Conservation (phyloP, 2,888 invertebrate genomes). For the Campoplex nolae region DNA sequence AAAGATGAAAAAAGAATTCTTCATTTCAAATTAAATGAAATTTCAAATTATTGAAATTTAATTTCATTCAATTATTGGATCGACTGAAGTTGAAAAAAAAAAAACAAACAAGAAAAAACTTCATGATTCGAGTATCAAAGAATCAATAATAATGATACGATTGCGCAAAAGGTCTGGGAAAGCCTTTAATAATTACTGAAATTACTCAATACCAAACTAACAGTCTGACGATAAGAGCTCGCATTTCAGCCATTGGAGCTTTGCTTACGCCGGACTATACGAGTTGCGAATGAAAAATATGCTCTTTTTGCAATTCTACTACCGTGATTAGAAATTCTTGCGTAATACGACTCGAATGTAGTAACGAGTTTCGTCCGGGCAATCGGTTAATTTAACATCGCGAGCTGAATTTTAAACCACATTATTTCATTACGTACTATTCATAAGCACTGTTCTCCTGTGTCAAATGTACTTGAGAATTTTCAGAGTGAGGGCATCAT, state of each 20-base stretch:
- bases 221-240: neutral
- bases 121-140: too few relatives aligned
- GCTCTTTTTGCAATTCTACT: constrained; percentile 16
- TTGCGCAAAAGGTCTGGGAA: neutral
- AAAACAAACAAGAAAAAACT: too few relatives aligned
- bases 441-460: neutral
- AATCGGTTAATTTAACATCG: constrained; percentile 37
- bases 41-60: too few relatives aligned
- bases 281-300: constrained; percentile 20
- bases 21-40: too few relatives aligned
- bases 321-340: constrained; percentile 34
- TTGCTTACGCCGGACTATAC: neutral
- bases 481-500: constrained; percentile 10
- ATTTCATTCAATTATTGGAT: too few relatives aligned
- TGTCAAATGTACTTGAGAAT: constrained; percentile 27
- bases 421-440: constrained; percentile 12
- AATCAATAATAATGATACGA: neutral
- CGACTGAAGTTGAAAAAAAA: too few relatives aligned
- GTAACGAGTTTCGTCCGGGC: constrained; percentile 56
- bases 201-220: neutral
- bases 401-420: constrained; percentile 20
- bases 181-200: neutral
- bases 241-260: neutral
- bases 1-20: too few relatives aligned
- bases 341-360: constrained; percentile 26